Base-by-base conservation (phyloP, 2,797 vertebrate species). In the Silurus aristotelis region DNA sequence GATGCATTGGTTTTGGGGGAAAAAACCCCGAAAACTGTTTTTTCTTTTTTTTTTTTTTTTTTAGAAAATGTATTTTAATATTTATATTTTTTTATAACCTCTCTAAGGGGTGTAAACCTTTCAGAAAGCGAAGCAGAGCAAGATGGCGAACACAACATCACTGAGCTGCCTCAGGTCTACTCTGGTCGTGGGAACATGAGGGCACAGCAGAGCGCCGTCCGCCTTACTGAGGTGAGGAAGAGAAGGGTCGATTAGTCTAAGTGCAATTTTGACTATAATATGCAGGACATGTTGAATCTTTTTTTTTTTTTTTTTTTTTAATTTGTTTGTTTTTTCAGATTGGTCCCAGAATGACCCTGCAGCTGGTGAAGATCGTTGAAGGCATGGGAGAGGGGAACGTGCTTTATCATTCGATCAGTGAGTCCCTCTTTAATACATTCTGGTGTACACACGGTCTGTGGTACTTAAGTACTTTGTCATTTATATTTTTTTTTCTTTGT, bases 101-200 rank as follows among this genome's bases (percentile, higher is more conserved):
- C 46, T 89, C 52, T 9, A 85, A 99, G 98, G 83, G 97, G 96
- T 0, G 94, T 94, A 0, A 97, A 96, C 85, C 95, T 98, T 52
- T 99, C 97, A 0, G 98, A 99, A 86, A 99, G 98, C 0, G 98
- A 99, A 89, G 97, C 96, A 0, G 98, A 99, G 87, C 97, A 96
- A 1, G 98, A 99, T 0, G 97, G 96, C 0, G 96, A 97, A 3
- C 96, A 99, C 92, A 99, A 98, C 60, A 95, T 97, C 10, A 96
- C 96, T 0, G 97, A 98, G 86, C 94, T 99, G 61, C 97, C 97
- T 0, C 97, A 99, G 92, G 93, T 92, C 0, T 95, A 95, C 6
- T 95, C 97, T 0, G 98, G 97, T n/a, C 94, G 97, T 0, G 97
- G 98, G 64, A 99, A 99, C 93, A 97, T 97, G 95, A 93, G 91